These are phyloP conservation scores for Aptenodytes patagonicus DNA, from an alignment of 2,113 vertebrate genomes.

Conservation along the genomic window DNA sequence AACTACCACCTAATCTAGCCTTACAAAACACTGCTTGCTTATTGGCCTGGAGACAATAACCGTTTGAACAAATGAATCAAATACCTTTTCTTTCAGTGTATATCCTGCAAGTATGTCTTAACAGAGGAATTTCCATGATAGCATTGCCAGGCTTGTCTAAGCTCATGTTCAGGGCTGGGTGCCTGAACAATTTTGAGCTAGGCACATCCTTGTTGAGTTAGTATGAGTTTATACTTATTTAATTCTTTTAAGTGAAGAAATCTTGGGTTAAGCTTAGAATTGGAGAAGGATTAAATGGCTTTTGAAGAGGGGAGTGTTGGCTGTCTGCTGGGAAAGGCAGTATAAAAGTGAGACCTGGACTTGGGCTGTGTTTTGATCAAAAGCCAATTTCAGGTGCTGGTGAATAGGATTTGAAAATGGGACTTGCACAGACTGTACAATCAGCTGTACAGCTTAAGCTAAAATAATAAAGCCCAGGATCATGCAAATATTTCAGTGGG, in stretches of 20 bases:
- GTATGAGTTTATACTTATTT: background rate
- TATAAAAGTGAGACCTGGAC: background rate
- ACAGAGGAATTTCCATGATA: background rate
- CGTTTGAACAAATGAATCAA: background rate
- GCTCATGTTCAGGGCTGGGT: background rate
- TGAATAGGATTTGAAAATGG: background rate
- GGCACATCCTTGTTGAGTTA: background rate
- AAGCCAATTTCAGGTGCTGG: slow-evolving; percentile 14
- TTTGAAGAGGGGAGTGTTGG: background rate
- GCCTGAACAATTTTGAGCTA: background rate
- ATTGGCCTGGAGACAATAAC: background rate
- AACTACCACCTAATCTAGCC: background rate
- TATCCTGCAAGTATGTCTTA: background rate
- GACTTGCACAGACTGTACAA: too few species aligned
- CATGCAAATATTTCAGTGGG: background rate
- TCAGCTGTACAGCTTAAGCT: background rate
- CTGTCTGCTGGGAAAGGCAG: background rate
- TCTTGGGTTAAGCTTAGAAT: background rate
- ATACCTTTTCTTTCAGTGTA: background rate
- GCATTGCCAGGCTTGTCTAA: background rate
- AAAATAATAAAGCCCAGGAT: background rate
- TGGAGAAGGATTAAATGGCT: background rate
- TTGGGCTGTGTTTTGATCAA: background rate
- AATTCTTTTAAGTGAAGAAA: background rate
- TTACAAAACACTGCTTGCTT: background rate